Base-by-base conservation (phyloP, 2,797 vertebrate species). In the Kryptopterus vitreolus region DNA sequence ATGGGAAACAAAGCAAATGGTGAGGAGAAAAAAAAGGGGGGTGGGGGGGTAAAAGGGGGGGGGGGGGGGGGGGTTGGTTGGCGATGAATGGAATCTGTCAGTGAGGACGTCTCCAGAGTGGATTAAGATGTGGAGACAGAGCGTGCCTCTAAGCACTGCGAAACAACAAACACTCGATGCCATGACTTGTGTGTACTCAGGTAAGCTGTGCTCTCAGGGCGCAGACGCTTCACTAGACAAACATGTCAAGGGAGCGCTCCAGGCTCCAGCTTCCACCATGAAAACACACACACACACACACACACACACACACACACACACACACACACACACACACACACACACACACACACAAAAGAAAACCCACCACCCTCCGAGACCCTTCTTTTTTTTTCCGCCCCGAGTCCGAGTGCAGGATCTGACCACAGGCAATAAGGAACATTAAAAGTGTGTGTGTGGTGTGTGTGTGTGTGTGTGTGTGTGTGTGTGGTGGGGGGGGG, bases 111-210 rank as follows among this genome's bases (percentile, higher is more conserved):
- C 83, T 83, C 75, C 80, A 55, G 77, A 76, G 80, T 78, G 85
- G 85, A 86, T 86, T 85, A 87, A 76, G 83, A 78, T 48, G 52
- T 84, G 82, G 84, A 86, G 80, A 71, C 83, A 80, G 82, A 82
- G 74, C 61, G 70, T 73, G 78, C 26, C 78, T 76, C 74, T 69
- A 82, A 83, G 82, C 84, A 82, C 58, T 80, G 83, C 82, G 74
- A 80, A 86, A 84, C 82, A 86, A 86, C 80, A 83, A 83, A 82
- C 80, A 84, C 76, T 69, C 82, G 57, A 38, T 79, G 46, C 72
- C 62, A 58, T 76, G 58, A 50, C 65, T 73, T 43, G 74, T 84
- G 62, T 87, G 80, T 81, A 77, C 73, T 82, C 83, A 84, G 83
- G 79, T 83, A 85, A 80, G 84, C 77, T 76, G 46, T 46, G 77